Conservation (phyloP, 1,140 invertebrate species). For the Antheraea pernyi region DNA sequence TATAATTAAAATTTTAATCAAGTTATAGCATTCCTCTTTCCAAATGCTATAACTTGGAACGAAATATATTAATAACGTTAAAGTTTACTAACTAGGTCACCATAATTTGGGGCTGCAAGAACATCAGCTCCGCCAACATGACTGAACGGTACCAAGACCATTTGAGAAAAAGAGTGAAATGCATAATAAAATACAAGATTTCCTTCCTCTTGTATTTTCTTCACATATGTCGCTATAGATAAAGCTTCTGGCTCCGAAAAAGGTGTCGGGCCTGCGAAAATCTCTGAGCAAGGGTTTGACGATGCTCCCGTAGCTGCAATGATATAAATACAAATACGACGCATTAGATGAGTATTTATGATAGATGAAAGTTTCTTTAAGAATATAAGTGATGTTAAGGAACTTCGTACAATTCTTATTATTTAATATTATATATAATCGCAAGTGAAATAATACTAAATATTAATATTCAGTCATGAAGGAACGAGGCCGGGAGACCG, state of each 20-base stretch:
- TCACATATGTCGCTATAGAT: constrained; percentile 71
- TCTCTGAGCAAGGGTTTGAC: constrained; percentile 90
- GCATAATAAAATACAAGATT: constrained; percentile 76
- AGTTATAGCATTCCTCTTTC: too few relatives aligned
- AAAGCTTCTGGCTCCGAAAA: constrained; percentile 95
- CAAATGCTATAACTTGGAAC: not conserved
- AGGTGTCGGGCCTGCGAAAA: constrained; percentile 88
- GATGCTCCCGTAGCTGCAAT: constrained; percentile 82
- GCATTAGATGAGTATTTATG: too few relatives aligned
- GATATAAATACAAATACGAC: too few relatives aligned
- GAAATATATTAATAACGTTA: not conserved
- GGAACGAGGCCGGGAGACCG: too few relatives aligned
- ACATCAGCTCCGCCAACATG: constrained; percentile 70
- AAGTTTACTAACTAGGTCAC: constrained; percentile 78
- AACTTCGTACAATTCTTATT: too few relatives aligned
- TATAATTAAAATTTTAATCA: too few relatives aligned
- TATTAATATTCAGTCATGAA: too few relatives aligned
- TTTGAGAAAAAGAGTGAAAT: constrained; percentile 89
- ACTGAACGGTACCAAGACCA: constrained; percentile 86
- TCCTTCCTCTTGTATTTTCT: constrained; percentile 37
- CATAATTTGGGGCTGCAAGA: constrained; percentile 81
- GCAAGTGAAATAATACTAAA: too few relatives aligned
- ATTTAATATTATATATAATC: too few relatives aligned
- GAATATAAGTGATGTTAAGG: too few relatives aligned
- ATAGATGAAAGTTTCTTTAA: too few relatives aligned